These are phyloP conservation scores for Probaryconus sp. DNA, from an alignment of 1,140 invertebrate genomes.

Conservation along the genomic window DNA sequence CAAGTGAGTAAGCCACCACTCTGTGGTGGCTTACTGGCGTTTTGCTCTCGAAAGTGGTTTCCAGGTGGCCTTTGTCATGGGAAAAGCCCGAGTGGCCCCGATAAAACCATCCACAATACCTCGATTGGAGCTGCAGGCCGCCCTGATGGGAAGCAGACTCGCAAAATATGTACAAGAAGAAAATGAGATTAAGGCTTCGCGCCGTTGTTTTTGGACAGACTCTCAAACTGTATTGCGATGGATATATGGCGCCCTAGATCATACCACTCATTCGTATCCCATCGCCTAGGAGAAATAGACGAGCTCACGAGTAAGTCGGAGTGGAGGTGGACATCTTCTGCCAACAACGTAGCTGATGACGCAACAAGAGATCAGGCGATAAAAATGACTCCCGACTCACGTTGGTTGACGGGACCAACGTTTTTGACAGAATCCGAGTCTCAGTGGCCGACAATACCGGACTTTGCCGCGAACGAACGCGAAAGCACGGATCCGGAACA, in stretches of 20 bases:
- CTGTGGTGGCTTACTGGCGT: slow-evolving; percentile 59
- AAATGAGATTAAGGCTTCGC: not conserved
- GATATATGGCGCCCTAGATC: slow-evolving; percentile 51
- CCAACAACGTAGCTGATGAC: slow-evolving; percentile 8
- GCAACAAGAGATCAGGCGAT: not conserved
- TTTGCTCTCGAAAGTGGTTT: slow-evolving; percentile 6
- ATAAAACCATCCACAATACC: slow-evolving; percentile 58
- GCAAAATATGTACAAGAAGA: not conserved
- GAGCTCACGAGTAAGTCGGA: not conserved
- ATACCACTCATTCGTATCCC: slow-evolving; percentile 54
- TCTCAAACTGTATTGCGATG: slow-evolving; percentile 65
- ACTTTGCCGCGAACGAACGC: too few species aligned
- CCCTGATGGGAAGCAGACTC: slow-evolving; percentile 54
- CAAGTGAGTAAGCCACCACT: slow-evolving; percentile 64
- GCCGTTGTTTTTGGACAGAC: slow-evolving; percentile 67
- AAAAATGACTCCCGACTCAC: not conserved
- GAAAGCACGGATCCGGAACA: too few species aligned
- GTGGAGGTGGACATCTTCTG: slow-evolving; percentile 12
- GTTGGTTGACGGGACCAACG: slow-evolving; percentile 1
- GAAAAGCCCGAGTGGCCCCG: slow-evolving; percentile 50
- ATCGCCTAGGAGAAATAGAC: slow-evolving; percentile 11
- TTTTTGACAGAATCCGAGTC: not conserved
- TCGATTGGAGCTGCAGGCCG: slow-evolving; percentile 62
- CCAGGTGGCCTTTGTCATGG: slow-evolving; percentile 37
- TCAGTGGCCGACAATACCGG: too few species aligned